Conservation (phyloP, 2,113 vertebrate genomes). For the Apteryx mantelli region DNA sequence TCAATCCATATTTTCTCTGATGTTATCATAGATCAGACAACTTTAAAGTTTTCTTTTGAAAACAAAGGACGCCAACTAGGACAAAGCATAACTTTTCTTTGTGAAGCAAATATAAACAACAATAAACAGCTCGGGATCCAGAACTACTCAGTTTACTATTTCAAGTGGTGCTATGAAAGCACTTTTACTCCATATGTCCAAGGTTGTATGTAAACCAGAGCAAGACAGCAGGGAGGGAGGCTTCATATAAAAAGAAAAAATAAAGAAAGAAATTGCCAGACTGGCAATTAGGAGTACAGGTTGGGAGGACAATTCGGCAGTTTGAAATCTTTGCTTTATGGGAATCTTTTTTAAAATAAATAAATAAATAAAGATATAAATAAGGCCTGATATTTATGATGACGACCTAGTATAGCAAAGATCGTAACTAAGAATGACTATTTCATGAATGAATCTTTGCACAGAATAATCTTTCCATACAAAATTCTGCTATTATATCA, state of each 20-base stretch:
- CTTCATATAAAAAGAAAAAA: not conserved
- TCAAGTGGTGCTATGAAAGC: not conserved
- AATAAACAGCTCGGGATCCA: not conserved
- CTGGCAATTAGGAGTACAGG: not conserved
- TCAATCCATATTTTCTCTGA: not conserved
- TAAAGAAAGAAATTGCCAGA: not conserved
- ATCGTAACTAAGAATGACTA: not conserved
- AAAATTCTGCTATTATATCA: not conserved
- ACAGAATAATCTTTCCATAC: not conserved
- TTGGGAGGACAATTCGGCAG: not conserved
- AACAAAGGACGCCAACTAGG: not conserved
- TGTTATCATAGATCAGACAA: not conserved
- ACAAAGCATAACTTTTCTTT: not conserved
- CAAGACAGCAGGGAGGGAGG: not conserved
- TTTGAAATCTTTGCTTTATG: not conserved
- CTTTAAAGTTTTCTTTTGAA: not conserved
- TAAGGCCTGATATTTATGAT: not conserved
- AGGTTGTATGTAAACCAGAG: not conserved
- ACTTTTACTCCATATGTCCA: not conserved
- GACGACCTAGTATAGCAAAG: accelerated
- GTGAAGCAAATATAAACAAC: not conserved
- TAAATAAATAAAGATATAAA: too few relatives aligned
- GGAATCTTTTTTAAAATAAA: not conserved
- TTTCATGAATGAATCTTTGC: not conserved
- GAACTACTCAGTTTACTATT: not conserved